These are phyloP conservation scores for Drosophila imparisetae DNA, from an alignment of 2,888 invertebrate genomes.

Conservation along the genomic window DNA sequence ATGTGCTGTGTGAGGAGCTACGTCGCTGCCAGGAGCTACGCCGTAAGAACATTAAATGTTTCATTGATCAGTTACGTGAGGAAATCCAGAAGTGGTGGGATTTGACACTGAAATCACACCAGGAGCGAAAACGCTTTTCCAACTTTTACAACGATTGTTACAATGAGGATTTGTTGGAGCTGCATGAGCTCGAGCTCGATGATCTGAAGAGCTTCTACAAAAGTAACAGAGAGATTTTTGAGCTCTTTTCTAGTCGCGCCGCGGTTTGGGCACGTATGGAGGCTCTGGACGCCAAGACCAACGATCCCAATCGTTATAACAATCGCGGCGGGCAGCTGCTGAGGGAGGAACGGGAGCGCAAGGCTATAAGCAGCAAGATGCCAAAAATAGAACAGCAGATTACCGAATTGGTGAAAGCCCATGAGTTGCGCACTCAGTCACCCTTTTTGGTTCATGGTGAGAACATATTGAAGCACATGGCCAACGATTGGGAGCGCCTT, in stretches of 20 bases:
- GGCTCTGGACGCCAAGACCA: constrained; percentile 90
- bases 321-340: constrained; percentile 95
- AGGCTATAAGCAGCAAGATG: constrained; percentile 89
- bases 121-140: constrained; percentile 87
- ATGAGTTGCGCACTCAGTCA: constrained; percentile 86
- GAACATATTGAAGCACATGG: constrained; percentile 87
- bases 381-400: constrained; percentile 91
- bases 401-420: constrained; percentile 85
- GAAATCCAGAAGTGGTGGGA: constrained; percentile 92
- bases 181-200: constrained; percentile 92
- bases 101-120: constrained; percentile 88
- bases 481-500: constrained; percentile 87
- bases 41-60: constrained; percentile 89
- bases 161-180: constrained; percentile 91
- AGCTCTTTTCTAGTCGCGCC: constrained; percentile 88
- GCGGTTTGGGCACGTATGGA: constrained; percentile 91
- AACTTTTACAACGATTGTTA: constrained; percentile 89
- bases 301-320: constrained; percentile 92
- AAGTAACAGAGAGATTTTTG: constrained; percentile 88
- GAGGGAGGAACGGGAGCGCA: constrained; percentile 94
- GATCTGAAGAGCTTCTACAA: constrained; percentile 88
- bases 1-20: constrained; percentile 87
- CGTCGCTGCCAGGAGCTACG: constrained; percentile 91
- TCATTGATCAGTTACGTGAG: constrained; percentile 86
- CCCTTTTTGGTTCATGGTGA: constrained; percentile 88